Evolutionary conservation across 1,140 invertebrate species (phyloP).

Genomic region (Rhagoletis pomonella): DNA sequence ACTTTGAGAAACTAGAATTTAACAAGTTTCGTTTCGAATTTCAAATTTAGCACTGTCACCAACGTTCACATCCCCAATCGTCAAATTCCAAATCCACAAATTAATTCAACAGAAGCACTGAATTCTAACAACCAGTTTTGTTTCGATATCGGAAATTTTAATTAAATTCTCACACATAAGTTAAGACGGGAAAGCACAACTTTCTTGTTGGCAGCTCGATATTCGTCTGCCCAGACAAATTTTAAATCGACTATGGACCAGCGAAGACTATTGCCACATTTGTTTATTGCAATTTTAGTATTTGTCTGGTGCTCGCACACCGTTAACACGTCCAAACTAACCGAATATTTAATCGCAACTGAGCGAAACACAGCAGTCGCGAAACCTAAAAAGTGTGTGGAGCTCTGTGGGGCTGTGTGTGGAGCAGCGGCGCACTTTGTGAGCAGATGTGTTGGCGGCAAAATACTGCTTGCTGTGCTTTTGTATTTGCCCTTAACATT

Average conservation of each 20-base stretch:
- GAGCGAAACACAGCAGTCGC: conserved; percentile 23
- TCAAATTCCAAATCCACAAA: conserved; percentile 12
- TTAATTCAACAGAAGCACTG: not conserved
- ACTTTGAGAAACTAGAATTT: not conserved
- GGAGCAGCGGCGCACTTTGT: not conserved
- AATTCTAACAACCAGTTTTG: conserved; percentile 34
- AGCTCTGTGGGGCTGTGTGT: not conserved
- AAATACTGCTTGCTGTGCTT: not conserved
- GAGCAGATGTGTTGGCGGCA: conserved; percentile 23
- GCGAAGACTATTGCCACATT: not conserved
- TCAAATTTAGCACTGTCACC: not conserved
- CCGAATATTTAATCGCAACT: conserved; percentile 44
- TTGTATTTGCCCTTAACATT: conserved; percentile 51
- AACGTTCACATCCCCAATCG: too few species aligned
- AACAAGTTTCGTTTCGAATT: not conserved
- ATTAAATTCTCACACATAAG: conserved; percentile 1
- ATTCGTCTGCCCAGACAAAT: conserved; percentile 25
- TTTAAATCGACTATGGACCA: conserved; percentile 5
- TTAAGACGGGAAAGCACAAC: conserved; percentile 25
- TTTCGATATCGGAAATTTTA: conserved; percentile 1
- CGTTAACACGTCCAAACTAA: conserved; percentile 28
- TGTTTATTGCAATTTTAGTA: conserved; percentile 43
- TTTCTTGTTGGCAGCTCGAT: not conserved
- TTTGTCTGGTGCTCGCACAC: not conserved
- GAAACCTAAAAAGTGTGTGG: conserved; percentile 28